Percentiles rank a stretch among this genome's conserved stretches.
phyloP scores from a whole-genome alignment of 2,113 vertebrate species.

The Delphinus delphis region DNA sequence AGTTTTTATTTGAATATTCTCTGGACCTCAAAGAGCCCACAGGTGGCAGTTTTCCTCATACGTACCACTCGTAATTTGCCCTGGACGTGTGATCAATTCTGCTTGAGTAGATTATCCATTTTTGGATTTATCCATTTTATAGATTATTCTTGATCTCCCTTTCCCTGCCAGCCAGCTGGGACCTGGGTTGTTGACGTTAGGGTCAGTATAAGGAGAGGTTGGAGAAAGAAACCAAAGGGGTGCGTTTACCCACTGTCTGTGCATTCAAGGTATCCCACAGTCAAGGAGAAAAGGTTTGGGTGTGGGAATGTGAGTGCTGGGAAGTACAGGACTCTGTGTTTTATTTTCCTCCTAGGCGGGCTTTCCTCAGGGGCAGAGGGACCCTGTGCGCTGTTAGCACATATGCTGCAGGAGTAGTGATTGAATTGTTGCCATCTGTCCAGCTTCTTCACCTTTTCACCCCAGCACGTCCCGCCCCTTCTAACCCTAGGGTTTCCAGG shows the following conservation, averaged over 20 bases:
- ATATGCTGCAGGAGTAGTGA: accelerated
- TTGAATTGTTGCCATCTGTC: background rate
- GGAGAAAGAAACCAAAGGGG: background rate
- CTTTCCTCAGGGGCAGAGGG: background rate
- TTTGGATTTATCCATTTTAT: background rate
- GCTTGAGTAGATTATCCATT: accelerated
- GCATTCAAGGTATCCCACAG: background rate
- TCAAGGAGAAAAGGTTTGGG: background rate
- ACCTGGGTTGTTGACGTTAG: background rate
- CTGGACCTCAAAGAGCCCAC: background rate
- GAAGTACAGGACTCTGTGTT: accelerated
- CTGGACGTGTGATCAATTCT: accelerated
- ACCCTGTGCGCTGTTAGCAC: background rate
- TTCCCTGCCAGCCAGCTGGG: background rate
- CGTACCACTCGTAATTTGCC: background rate
- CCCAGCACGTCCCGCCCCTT: background rate
- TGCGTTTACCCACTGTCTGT: background rate
- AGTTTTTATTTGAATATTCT: background rate
- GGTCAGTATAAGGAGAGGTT: background rate
- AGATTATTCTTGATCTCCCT: background rate
- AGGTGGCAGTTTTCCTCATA: background rate
- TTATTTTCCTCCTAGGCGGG: background rate
- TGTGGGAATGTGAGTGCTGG: background rate
- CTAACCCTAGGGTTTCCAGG: background rate
- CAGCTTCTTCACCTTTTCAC: background rate